A percentile compares a stretch with the other conserved stretches of the same genome.
phyloP scores from a whole-genome alignment of 1,140 invertebrate genomes.

The Sycobia sp. region DNA sequence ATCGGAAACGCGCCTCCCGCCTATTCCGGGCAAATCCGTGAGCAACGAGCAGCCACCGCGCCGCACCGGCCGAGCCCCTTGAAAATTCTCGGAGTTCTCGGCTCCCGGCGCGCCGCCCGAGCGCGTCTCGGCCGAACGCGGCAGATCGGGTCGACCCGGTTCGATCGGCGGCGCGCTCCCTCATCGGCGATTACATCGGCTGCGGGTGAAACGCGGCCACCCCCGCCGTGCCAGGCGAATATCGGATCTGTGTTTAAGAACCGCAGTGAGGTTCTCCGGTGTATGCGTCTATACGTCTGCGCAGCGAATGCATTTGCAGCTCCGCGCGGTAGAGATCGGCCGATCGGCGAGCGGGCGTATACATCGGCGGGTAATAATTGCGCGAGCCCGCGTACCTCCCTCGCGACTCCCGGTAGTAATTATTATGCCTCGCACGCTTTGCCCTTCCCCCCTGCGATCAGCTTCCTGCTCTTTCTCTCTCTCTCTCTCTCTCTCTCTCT shows the following conservation, averaged over 20 bases:
- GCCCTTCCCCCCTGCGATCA: constrained; percentile 36
- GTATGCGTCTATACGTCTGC: too few species aligned
- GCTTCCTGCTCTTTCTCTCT: constrained; percentile 28
- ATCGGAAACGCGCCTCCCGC: too few species aligned
- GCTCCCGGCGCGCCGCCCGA: background rate
- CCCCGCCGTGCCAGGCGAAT: too few species aligned
- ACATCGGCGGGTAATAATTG: constrained; percentile 54
- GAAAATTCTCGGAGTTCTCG: too few species aligned
- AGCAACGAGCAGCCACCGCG: too few species aligned
- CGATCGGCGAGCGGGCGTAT: background rate
- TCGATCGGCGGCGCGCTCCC: background rate
- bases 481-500: too few species aligned
- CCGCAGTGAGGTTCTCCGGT: too few species aligned
- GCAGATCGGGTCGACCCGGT: background rate
- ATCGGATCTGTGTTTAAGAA: too few species aligned
- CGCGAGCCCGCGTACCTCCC: constrained; percentile 58
- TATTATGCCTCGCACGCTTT: constrained; percentile 55
- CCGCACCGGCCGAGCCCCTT: background rate
- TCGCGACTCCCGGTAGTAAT: constrained; percentile 63
- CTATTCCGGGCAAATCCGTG: too few species aligned
- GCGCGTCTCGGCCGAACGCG: background rate
- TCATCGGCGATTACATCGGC: too few species aligned
- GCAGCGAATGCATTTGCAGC: too few species aligned
- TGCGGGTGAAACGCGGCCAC: too few species aligned
- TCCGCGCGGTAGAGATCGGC: background rate